Base-by-base conservation (phyloP, 2,888 invertebrate species). In the Oscheius sp. region DNA sequence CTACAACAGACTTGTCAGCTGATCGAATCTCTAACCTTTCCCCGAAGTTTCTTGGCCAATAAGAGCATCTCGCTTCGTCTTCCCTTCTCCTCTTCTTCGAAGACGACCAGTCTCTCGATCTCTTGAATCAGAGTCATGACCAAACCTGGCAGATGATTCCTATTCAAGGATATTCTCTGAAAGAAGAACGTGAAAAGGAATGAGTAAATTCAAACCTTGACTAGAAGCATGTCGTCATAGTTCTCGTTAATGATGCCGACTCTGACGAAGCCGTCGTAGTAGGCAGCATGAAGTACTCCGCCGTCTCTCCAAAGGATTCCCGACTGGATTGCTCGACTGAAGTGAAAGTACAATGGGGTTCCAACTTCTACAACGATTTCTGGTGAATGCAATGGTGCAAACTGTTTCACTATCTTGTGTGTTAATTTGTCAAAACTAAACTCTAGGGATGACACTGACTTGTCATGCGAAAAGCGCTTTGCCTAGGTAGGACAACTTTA, bases 221-320 rank as follows among this genome's bases (percentile, higher is more conserved):
- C 79, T 1, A 81, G 65, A n/a, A 81, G 74, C 82, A 82, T 82
- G 63, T 82, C 82, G 32, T 82, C 82, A 53, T 82, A 82, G 70
- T 80, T 77, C 62, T 82, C 82, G 62, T 82, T 79, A 21, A 82
- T 76, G 2, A 82, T 78, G 11, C 79, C 82, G 48, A 82, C 79
- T 63, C 82, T 50, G 2, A 82, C 76, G 37, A 65, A 82, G 32
- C 82, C 82, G 63, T 82, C 82, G 50, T 82, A 82, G 37, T 82
- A 82, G 32, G 79, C 82, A 29, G 79, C 76, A 70, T 82, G 79
- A 35, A 82, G 75, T 29, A 79, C 76, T 1, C 79, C 79, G 1
- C 77, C 55, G 35, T 82, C 82, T 57, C 82, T 47, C 82, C 82
- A 82, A 3, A 82, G 70, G 21, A 79, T 60, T 7, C 82, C 82